phyloP scores from a whole-genome alignment of 2,888 invertebrate species.

The Cordilura impudica region DNA sequence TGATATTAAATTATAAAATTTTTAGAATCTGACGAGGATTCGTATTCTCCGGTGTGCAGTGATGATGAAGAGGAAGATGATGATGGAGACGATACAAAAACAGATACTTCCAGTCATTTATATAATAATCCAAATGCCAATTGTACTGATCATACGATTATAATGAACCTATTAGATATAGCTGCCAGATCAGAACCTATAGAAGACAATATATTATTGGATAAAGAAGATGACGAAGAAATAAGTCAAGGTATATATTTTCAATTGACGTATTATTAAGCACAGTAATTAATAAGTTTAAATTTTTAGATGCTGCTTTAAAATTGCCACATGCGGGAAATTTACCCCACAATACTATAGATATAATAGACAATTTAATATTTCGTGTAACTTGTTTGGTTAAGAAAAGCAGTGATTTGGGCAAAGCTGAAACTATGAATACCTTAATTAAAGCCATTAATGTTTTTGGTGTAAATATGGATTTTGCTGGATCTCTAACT shows the following conservation, averaged over 20 bases:
- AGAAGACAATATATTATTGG: conserved; percentile 73
- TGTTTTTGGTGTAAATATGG: conserved; percentile 73
- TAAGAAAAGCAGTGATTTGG: conserved; percentile 73
- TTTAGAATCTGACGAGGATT: conserved; percentile 67
- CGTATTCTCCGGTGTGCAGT: conserved; percentile 78
- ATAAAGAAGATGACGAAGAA: conserved; percentile 76
- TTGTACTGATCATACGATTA: conserved; percentile 61
- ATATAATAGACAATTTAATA: conserved; percentile 75
- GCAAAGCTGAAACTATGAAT: conserved; percentile 75
- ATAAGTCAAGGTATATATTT: conserved; percentile 70
- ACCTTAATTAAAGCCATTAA: conserved; percentile 74
- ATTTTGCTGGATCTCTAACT: conserved; percentile 73
- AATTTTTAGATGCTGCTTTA: conserved; percentile 66
- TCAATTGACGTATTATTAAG: background rate
- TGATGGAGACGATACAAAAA: conserved; percentile 61
- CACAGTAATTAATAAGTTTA: background rate
- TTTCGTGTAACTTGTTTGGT: conserved; percentile 73
- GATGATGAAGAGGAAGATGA: conserved; percentile 76
- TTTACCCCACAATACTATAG: conserved; percentile 70
- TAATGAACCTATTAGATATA: conserved; percentile 74
- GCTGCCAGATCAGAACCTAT: conserved; percentile 69
- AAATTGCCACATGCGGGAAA: conserved; percentile 68
- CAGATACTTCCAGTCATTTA: conserved; percentile 37
- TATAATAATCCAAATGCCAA: conserved; percentile 53
- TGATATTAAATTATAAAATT: background rate